phyloP scores from a whole-genome alignment of 1,140 invertebrate species.

The Drosophila azteca region DNA sequence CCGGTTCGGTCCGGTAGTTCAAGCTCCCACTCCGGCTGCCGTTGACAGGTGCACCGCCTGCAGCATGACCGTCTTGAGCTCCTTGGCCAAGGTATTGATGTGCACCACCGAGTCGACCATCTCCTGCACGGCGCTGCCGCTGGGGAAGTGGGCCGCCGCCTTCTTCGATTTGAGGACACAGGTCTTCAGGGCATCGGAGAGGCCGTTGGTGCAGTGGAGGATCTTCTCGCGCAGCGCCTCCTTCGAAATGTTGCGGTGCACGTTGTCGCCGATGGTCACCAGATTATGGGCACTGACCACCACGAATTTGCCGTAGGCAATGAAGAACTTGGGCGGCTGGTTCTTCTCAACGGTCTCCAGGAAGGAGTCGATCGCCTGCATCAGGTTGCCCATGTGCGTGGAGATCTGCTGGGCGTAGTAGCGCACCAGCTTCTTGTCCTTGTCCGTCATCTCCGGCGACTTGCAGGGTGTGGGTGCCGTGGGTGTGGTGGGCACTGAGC shows the following conservation, averaged over 20 bases:
- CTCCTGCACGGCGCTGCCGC: conserved; percentile 93
- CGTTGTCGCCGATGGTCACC: conserved; percentile 96
- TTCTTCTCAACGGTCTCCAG: conserved; percentile 95
- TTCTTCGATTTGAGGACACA: conserved; percentile 95
- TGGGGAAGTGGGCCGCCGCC: conserved; percentile 95
- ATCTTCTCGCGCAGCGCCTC: conserved; percentile 89
- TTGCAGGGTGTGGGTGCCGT: conserved; percentile 76
- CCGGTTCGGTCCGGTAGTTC: conserved; percentile 4
- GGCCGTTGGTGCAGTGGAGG: conserved; percentile 90
- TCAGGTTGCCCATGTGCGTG: conserved; percentile 92
- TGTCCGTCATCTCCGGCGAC: conserved; percentile 87
- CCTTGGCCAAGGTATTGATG: conserved; percentile 90
- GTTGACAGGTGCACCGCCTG: conserved; percentile 83
- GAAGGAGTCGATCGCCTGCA: conserved; percentile 96
- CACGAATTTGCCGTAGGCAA: conserved; percentile 97
- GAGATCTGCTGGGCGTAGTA: conserved; percentile 94
- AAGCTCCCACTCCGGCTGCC: conserved; percentile 53
- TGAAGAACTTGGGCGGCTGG: conserved; percentile 95
- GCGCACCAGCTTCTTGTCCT: conserved; percentile 92
- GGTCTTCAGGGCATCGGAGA: conserved; percentile 92
- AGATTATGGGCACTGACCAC: conserved; percentile 96
- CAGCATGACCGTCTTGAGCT: conserved; percentile 89
- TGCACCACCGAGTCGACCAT: conserved; percentile 96
- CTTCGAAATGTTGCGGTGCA: conserved; percentile 91
- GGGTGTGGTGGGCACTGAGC: conserved; percentile 46